Conservation (phyloP, 1,140 invertebrate species). For the Formica exsecta region DNA sequence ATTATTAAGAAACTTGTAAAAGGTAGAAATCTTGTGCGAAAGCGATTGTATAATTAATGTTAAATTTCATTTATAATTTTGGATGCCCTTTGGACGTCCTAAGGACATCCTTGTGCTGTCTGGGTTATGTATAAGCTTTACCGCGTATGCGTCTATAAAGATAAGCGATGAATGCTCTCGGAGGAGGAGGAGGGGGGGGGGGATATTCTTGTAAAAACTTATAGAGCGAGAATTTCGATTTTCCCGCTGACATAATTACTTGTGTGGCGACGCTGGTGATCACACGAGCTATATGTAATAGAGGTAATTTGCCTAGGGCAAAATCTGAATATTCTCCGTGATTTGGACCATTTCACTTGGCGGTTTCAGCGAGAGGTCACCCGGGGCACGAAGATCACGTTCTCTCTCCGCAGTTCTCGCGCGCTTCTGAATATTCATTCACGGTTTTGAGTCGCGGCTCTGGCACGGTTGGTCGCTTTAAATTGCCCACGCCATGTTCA, state of each 20-base stretch:
- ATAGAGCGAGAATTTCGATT: slow-evolving; percentile 13
- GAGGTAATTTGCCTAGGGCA: slow-evolving; percentile 67
- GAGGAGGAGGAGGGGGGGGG: too few relatives aligned
- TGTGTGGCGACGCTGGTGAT: slow-evolving; percentile 31
- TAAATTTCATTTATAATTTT: not conserved
- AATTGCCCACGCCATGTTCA: slow-evolving; percentile 68
- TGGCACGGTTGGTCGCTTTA: slow-evolving; percentile 56
- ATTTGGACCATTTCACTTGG: slow-evolving; percentile 77
- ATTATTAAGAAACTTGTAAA: too few relatives aligned
- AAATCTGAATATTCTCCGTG: slow-evolving; percentile 74
- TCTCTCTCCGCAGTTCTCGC: slow-evolving; percentile 67
- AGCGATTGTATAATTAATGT: too few relatives aligned
- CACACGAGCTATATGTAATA: slow-evolving; percentile 66
- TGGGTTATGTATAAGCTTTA: not conserved
- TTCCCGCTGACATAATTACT: not conserved
- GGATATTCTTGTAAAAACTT: not conserved
- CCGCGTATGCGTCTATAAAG: not conserved
- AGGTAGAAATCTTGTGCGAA: too few relatives aligned
- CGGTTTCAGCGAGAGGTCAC: slow-evolving; percentile 76
- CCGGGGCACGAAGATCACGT: slow-evolving; percentile 66
- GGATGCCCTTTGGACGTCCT: too few relatives aligned
- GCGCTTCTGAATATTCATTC: slow-evolving; percentile 75
- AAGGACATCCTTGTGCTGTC: too few relatives aligned
- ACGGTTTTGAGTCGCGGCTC: slow-evolving; percentile 57
- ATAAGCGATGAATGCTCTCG: not conserved